phyloP scores from a whole-genome alignment of 2,113 vertebrate species.

The Myiozetetes cayanensis region DNA sequence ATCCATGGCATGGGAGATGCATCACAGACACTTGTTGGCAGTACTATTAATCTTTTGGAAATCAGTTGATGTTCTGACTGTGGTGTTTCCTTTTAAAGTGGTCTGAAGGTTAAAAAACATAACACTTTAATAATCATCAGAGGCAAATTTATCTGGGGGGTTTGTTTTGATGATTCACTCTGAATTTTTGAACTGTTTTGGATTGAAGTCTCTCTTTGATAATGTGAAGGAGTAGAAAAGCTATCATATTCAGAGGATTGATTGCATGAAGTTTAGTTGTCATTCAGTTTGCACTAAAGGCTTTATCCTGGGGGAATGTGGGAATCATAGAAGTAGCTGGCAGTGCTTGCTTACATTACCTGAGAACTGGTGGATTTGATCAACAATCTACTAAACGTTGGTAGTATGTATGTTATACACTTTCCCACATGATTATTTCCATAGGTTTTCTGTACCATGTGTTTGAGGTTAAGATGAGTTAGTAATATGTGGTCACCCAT shows the following conservation, averaged over 20 bases:
- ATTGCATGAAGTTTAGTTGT: background rate
- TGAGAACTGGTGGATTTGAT: background rate
- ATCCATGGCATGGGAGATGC: background rate
- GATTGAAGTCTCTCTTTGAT: background rate
- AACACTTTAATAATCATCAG: background rate
- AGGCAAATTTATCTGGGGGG: background rate
- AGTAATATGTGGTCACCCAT: background rate
- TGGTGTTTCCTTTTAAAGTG: background rate
- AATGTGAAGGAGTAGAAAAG: background rate
- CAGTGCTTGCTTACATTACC: background rate
- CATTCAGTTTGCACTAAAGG: background rate
- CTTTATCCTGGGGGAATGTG: background rate
- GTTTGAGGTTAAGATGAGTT: background rate
- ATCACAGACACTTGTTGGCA: background rate
- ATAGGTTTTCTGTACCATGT: background rate
- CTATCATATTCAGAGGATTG: background rate
- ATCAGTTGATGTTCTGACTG: background rate
- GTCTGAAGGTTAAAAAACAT: background rate
- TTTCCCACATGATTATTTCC: background rate
- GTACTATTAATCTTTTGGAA: background rate
- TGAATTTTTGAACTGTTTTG: background rate
- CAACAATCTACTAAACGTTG: background rate
- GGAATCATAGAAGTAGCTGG: background rate
- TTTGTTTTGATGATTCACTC: background rate
- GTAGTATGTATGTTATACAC: background rate